Evolutionary conservation across 1,140 invertebrate species (phyloP).

Genomic region (Caerostris darwini): DNA sequence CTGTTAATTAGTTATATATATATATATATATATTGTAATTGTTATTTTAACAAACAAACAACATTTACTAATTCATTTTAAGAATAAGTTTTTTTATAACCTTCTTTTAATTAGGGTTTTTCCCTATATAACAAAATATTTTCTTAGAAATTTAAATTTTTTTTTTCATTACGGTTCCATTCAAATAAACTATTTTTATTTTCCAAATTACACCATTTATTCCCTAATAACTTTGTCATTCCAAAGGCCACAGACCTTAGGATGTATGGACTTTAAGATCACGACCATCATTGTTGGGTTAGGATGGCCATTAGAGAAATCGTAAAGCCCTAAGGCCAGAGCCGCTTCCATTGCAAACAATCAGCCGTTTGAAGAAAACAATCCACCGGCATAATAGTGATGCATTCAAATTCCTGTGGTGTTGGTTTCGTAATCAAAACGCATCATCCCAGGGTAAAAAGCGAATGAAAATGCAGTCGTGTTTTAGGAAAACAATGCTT

Average conservation of each 20-base stretch:
- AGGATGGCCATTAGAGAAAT: neutral
- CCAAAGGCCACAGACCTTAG: slow-evolving; percentile 5
- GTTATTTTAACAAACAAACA: no score
- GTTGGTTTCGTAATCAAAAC: slow-evolving; percentile 9
- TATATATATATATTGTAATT: no score
- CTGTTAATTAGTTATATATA: no score
- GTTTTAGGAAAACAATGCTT: neutral
- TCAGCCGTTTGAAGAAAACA: slow-evolving; percentile 6
- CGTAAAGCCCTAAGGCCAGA: neutral
- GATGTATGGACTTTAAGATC: neutral
- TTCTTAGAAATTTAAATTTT: no score
- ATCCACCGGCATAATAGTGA: neutral
- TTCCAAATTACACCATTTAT: neutral
- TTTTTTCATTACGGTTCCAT: neutral
- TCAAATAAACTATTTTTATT: neutral
- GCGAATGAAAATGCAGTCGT: neutral
- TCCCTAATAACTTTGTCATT: neutral
- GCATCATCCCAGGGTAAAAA: neutral
- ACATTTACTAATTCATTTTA: no score
- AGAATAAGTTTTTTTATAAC: no score
- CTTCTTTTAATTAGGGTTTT: no score
- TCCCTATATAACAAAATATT: no score
- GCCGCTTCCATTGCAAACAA: neutral
- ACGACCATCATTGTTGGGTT: slow-evolving; percentile 11
- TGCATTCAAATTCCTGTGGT: slow-evolving; percentile 15